Percentiles rank a stretch among this genome's conserved stretches.
Conservation (phyloP, 2,113 vertebrate species). For the Merops nubicus region DNA sequence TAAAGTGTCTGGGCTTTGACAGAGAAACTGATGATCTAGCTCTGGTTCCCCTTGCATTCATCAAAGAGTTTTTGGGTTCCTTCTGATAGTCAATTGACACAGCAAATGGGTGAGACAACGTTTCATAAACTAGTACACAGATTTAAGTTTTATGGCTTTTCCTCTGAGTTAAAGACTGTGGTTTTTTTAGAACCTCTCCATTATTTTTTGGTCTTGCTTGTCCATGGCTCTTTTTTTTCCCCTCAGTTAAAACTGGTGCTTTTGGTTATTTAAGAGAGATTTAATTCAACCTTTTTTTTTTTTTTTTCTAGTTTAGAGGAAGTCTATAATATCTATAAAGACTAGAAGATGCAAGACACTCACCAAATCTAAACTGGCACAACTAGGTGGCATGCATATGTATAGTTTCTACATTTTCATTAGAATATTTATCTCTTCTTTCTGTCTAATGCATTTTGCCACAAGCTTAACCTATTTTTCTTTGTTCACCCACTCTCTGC, state of each 20-base stretch:
- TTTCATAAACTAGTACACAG: fast-evolving
- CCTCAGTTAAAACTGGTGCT: neutral
- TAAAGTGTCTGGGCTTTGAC: neutral
- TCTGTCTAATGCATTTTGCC: neutral
- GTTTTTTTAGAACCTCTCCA: neutral
- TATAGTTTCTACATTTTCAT: slow-evolving; percentile 14
- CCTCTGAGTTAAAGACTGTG: neutral
- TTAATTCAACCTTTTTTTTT: neutral
- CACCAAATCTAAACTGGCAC: slow-evolving; percentile 43
- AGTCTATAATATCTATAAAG: neutral
- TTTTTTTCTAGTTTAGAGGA: neutral
- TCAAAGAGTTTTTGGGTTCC: neutral
- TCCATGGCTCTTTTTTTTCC: neutral
- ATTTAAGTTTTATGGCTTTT: neutral
- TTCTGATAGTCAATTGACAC: neutral
- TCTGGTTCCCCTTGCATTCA: neutral
- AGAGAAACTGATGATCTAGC: neutral
- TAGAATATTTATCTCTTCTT: neutral
- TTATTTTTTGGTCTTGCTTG: neutral
- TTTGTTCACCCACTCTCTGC: neutral
- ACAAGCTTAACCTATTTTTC: neutral
- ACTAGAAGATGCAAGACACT: neutral
- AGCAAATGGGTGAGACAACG: neutral
- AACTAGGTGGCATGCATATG: slow-evolving; percentile 47
- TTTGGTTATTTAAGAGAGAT: neutral